Base-by-base conservation (phyloP, 2,113 vertebrate genomes). In the Amphilophus citrinellus region DNA sequence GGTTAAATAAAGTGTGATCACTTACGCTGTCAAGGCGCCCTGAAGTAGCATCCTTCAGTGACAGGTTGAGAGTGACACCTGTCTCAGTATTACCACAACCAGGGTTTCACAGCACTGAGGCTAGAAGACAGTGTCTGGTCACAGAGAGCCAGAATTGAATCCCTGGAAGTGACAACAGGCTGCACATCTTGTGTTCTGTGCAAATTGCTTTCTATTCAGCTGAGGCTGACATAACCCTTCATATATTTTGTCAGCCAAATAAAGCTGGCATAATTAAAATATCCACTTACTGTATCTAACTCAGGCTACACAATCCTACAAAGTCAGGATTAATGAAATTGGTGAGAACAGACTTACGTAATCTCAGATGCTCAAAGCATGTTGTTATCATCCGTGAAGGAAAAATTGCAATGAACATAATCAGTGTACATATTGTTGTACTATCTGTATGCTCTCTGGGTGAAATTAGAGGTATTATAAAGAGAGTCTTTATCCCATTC, bases 261-360 rank as follows among this genome's bases (percentile, higher is more conserved):
- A 73, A 73, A 56, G 27, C n/a, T 35, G 68, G 2, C 18, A n/a
- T 73, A 73, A 73, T 73, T 56, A 73, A 73, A 73, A 73, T 73
- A 30, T 1, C 27, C 3, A 20, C 1, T 56, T 73, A 18, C 27
- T 56, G 68, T 22, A 18, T 39, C 35, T 73, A 73, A 56, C 27
- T 73, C 47, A 73, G 27, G 20, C 27, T 73, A 20, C 18, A 35
- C 68, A 56, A 56, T 5, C 47, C 7, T 73, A 56, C 68, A 13
- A 73, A 73, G 27, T 73, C 18, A 32, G 2, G 2, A 56, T 2
- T 73, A 56, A 3, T 73, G 56, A 71, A n/a, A 24, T 18, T 0
- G 47, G 47, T 73, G 47, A 53, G 47, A 50, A 56, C 27, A 56
- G 27, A 56, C 18, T 47, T 73, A 7, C 10, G 13, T 73, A n/a